These are phyloP conservation scores for Corynorhinus townsendii DNA, from an alignment of 2,113 vertebrate species.

Conservation along the genomic window DNA sequence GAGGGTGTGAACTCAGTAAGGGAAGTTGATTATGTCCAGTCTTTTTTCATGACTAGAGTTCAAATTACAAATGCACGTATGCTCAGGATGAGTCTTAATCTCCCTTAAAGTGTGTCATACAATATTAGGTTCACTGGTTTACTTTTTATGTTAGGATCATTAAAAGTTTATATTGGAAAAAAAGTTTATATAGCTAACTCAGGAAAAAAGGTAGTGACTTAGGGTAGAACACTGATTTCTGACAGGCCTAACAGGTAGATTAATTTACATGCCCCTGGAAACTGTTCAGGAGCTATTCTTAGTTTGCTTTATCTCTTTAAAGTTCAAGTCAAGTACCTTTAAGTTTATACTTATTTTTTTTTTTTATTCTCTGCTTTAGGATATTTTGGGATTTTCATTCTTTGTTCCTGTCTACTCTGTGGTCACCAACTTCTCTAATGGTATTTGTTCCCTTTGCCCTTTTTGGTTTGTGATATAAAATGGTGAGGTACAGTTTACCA, in stretches of 20 bases:
- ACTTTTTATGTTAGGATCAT: neutral
- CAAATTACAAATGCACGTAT: neutral
- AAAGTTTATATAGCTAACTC: neutral
- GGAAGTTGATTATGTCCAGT: neutral
- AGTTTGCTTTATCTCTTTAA: slow-evolving; percentile 4
- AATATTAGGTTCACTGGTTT: neutral
- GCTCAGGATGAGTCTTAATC: neutral
- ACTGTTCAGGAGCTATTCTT: neutral
- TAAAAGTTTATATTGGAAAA: neutral
- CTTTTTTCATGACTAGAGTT: neutral
- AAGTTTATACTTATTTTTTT: neutral
- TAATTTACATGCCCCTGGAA: neutral
- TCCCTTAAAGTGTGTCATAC: neutral
- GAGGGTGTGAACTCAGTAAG: neutral
- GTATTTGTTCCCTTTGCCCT: neutral
- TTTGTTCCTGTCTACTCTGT: neutral
- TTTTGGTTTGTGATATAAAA: neutral
- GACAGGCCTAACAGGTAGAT: neutral
- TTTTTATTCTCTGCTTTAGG: neutral
- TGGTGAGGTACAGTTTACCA: neutral
- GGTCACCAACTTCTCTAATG: neutral
- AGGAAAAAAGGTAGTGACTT: neutral
- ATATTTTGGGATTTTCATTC: neutral
- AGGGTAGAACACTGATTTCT: neutral
- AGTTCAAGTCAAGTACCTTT: neutral